These are phyloP conservation scores for Chymomyza costata DNA, from an alignment of 1,140 invertebrate genomes.

Conservation along the genomic window DNA sequence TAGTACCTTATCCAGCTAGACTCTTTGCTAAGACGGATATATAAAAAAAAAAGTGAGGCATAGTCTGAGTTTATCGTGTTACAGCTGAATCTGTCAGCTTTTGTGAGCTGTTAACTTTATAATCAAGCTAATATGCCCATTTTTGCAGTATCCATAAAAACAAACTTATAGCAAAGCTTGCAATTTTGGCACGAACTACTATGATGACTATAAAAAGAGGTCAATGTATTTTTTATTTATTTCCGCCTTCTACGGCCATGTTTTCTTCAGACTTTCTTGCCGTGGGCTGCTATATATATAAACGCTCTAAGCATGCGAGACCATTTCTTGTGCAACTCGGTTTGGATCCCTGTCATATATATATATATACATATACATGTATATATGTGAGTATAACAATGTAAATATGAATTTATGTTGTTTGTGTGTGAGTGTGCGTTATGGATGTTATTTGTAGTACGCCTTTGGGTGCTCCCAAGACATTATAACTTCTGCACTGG, in stretches of 20 bases:
- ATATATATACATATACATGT: too few species aligned
- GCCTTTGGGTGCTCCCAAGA: slow-evolving; percentile 33
- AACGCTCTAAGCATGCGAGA: slow-evolving; percentile 48
- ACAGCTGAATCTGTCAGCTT: too few species aligned
- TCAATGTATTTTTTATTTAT: slow-evolving; percentile 61
- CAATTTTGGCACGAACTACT: slow-evolving; percentile 36
- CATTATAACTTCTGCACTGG: slow-evolving; percentile 61
- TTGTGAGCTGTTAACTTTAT: too few species aligned
- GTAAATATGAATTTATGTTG: slow-evolving; percentile 60
- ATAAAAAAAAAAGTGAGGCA: slow-evolving; percentile 24
- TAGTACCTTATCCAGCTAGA: slow-evolving; percentile 40
- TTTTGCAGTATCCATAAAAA: too few species aligned
- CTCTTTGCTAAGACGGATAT: slow-evolving; percentile 9
- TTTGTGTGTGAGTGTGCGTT: slow-evolving; percentile 17
- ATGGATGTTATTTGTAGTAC: too few species aligned
- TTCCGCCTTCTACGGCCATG: slow-evolving; percentile 14
- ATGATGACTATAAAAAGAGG: slow-evolving; percentile 35
- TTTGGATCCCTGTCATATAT: slow-evolving; percentile 30
- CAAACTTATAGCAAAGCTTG: slow-evolving; percentile 61
- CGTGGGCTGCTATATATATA: slow-evolving; percentile 11
- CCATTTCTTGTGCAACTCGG: slow-evolving; percentile 34
- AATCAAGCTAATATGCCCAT: too few species aligned
- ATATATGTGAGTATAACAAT: too few species aligned
- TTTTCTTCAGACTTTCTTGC: not conserved
- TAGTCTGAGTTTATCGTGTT: too few species aligned